These are phyloP conservation scores for Petrocephalus microphthalmus DNA, from an alignment of 2,113 vertebrate species.

Conservation along the genomic window DNA sequence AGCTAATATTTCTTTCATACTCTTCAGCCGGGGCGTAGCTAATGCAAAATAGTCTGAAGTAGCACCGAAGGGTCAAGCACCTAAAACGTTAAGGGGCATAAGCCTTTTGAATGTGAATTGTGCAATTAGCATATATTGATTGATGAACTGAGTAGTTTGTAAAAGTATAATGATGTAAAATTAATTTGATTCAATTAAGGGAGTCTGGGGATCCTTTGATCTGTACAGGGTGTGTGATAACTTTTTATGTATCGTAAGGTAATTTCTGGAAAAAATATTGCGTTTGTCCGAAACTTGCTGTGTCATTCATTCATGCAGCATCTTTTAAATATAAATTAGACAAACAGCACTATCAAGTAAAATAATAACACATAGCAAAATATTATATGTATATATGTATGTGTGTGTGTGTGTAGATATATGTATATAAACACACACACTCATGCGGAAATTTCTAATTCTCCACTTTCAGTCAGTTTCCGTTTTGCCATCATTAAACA, in stretches of 20 bases:
- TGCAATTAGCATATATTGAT: constrained; percentile 5
- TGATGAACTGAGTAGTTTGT: background rate
- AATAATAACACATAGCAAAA: background rate
- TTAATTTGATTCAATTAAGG: constrained; percentile 2
- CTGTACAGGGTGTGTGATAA: background rate
- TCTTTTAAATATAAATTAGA: no score
- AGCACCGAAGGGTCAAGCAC: background rate
- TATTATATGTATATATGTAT: background rate
- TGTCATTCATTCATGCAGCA: background rate
- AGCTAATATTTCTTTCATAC: constrained; percentile 38
- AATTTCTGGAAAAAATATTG: background rate
- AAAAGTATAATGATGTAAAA: background rate
- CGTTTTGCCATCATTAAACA: constrained; percentile 5
- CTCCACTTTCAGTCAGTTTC: background rate
- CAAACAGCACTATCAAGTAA: no score
- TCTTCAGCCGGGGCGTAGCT: background rate
- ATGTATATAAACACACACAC: no score
- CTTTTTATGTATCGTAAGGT: background rate
- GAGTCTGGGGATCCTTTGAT: background rate
- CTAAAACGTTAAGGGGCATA: background rate
- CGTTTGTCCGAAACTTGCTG: background rate
- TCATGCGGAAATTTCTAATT: background rate
- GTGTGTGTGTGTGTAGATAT: background rate
- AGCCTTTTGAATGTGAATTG: background rate
- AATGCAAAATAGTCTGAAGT: background rate